Base-by-base conservation (phyloP, 2,113 vertebrate genomes). In the Myanophis thanlyinensis region DNA sequence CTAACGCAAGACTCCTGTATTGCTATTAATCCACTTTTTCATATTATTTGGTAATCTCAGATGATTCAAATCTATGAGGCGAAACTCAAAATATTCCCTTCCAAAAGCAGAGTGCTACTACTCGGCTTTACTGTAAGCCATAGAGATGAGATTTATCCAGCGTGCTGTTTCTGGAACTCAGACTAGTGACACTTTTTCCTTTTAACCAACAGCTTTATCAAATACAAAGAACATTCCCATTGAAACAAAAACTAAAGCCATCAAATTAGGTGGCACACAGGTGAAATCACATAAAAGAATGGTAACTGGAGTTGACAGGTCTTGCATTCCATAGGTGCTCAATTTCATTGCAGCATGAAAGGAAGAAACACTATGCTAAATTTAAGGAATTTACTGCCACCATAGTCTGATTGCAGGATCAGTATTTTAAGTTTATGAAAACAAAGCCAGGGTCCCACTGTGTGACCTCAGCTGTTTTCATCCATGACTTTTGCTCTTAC, bases 351-450 rank as follows among this genome's bases (percentile, higher is more conserved):
- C 59, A 67, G 46, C n/a, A 46, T 67, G 47, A 88, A 35, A 56
- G 67, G 40, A 92, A 25, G 47, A 47, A 87, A 87, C 85, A 20
- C 35, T 88, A 67, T 25, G 62, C 22, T 52, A 54, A 92, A 44
- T 92, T 54, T 89, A 40, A 59, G 52, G 88, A 92, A 89, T 92
- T 89, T 54, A 92, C 40, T 54, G 87, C 51, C 87, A 89, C 84
- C 49, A 25, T 2, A 52, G 92, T 25, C 30, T 4, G 93, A 93
- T 88, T 44, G 25, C 46, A 91, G 92, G 48, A 93, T 0, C 54
- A 56, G 88, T 44, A 25, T 51, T 51, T 90, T 44, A 18, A 48
- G 0, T 85, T 94, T 90, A 56, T 85, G 54, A 92, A 94, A 90
- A 35, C 47, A 85, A 90, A 94, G 90, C 23, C 48, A 90, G 62